phyloP scores from a whole-genome alignment of 2,888 invertebrate species.

The Cacoxenus indagator region DNA sequence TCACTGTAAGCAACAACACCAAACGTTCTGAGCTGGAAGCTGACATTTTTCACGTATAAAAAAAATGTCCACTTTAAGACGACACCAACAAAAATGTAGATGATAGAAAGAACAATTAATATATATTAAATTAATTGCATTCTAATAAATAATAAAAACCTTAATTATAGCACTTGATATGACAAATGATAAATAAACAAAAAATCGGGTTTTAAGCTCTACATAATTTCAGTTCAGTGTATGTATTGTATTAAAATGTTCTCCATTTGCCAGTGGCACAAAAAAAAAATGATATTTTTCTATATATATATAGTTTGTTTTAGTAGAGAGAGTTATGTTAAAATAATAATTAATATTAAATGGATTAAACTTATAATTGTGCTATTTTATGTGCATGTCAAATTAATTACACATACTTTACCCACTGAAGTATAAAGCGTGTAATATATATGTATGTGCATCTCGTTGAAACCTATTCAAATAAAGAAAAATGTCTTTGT shows the following conservation, averaged over 20 bases:
- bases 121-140: neutral
- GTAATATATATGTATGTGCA: constrained; percentile 15
- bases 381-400: neutral
- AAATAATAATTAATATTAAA: too few species aligned
- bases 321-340: too few species aligned
- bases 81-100: constrained; percentile 31
- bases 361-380: neutral
- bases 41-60: neutral
- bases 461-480: constrained; percentile 12
- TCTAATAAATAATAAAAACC: constrained; percentile 30
- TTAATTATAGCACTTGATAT: neutral
- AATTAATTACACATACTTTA: neutral
- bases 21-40: constrained; percentile 3
- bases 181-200: neutral
- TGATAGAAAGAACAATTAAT: neutral
- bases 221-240: neutral
- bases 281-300: neutral
- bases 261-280: neutral
- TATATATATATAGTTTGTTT: too few species aligned
- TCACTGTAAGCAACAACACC: constrained; percentile 23
- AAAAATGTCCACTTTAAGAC: constrained; percentile 35
- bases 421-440: neutral
- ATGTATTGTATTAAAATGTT: neutral
- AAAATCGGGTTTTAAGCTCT: neutral
- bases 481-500: constrained; percentile 42